These are phyloP conservation scores for Salpingus planirostris DNA, from an alignment of 2,888 invertebrate genomes.

Conservation along the genomic window DNA sequence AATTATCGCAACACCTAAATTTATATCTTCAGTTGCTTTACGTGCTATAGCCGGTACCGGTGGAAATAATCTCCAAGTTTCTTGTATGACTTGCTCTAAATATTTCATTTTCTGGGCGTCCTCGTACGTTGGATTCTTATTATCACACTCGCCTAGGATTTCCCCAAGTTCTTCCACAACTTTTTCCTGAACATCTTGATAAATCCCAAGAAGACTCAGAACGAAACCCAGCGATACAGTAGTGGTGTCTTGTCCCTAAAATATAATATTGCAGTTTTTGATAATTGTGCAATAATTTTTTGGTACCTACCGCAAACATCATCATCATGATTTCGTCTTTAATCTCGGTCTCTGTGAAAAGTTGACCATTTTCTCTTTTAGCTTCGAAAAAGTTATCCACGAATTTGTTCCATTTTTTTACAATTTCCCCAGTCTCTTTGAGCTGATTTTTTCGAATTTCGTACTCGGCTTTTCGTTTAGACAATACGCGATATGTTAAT, in stretches of 20 bases:
- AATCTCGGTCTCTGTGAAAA: constrained; percentile 19
- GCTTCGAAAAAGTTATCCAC: constrained; percentile 19
- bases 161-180: constrained; percentile 37
- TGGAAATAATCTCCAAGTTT: constrained; percentile 30
- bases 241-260: constrained; percentile 43
- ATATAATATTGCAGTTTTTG: too few relatives aligned
- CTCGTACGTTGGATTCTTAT: constrained; percentile 27
- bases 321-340: constrained; percentile 25
- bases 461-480: constrained; percentile 16
- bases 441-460: constrained; percentile 6
- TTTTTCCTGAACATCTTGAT: constrained; percentile 29
- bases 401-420: constrained; percentile 10
- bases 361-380: constrained; percentile 14
- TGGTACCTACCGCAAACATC: constrained; percentile 22
- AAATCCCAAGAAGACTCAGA: constrained; percentile 39
- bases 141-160: too few relatives aligned
- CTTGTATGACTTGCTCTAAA: constrained; percentile 31
- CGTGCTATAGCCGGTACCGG: constrained; percentile 28
- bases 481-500: constrained; percentile 20
- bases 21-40: constrained; percentile 17
- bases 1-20: too few relatives aligned
- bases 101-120: constrained; percentile 32
- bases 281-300: constrained; percentile 3
- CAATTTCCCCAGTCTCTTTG: constrained; percentile 8
- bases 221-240: constrained; percentile 41